Percentiles rank a stretch among this genome's conserved stretches.
Evolutionary conservation across 2,113 vertebrate species (phyloP).

Genomic region (Coturnix japonica): DNA sequence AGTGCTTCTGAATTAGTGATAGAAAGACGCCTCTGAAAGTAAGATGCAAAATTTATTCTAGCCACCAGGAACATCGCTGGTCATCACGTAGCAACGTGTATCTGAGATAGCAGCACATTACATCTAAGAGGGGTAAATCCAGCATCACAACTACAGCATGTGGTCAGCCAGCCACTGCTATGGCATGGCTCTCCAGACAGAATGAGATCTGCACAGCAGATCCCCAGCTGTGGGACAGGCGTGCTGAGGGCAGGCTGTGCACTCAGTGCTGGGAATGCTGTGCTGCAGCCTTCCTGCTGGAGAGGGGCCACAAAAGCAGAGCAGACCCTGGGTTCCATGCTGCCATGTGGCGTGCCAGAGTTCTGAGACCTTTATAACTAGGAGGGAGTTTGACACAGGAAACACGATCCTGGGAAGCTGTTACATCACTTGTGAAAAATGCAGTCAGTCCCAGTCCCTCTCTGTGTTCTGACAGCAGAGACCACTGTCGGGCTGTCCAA

Average conservation of each 20-base stretch:
- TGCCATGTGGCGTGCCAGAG: accelerated
- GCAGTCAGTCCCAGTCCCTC: neutral
- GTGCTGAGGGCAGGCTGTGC: neutral
- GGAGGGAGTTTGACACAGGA: neutral
- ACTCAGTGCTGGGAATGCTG: accelerated
- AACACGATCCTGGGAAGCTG: neutral
- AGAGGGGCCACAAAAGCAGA: neutral
- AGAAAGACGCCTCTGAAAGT: slow-evolving; percentile 93
- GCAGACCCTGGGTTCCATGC: neutral
- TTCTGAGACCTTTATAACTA: neutral
- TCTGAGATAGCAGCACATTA: neutral
- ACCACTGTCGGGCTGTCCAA: neutral
- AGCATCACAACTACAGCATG: neutral
- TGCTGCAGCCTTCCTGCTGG: neutral
- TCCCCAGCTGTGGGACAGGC: accelerated
- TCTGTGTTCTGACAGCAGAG: neutral
- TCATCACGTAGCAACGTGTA: neutral
- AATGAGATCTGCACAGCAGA: neutral
- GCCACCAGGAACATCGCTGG: neutral
- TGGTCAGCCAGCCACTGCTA: neutral
- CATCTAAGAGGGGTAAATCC: neutral
- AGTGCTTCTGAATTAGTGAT: slow-evolving; percentile 96
- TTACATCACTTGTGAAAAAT: neutral
- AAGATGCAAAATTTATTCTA: slow-evolving; percentile 57
- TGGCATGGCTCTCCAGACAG: neutral